Percentiles rank a stretch among this genome's conserved stretches.
Conservation (phyloP, 2,113 vertebrate species). For the Aegypius monachus region DNA sequence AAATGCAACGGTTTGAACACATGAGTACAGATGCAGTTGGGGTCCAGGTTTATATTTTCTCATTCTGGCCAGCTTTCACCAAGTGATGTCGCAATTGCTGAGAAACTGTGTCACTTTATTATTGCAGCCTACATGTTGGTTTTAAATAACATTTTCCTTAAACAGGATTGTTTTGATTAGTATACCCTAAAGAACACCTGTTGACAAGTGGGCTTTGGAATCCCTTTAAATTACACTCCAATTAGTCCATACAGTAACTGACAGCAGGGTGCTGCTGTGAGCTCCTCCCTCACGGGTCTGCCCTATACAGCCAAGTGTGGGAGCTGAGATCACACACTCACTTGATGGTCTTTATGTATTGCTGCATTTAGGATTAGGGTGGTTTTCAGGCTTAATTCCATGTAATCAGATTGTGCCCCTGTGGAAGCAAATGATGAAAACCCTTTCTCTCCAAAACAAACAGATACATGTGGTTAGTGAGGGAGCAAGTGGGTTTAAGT, state of each 20-base stretch:
- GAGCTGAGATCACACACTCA: not conserved
- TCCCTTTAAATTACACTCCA: not conserved
- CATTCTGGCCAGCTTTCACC: not conserved
- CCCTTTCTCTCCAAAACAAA: not conserved
- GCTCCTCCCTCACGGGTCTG: not conserved
- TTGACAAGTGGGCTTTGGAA: not conserved
- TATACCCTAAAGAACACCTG: slow-evolving; percentile 19
- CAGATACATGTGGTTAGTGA: not conserved
- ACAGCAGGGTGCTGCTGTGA: not conserved
- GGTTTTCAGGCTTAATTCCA: not conserved
- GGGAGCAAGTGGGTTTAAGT: not conserved
- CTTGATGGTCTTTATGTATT: not conserved
- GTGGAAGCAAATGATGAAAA: not conserved
- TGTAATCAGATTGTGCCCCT: not conserved
- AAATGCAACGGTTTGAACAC: slow-evolving; percentile 34
- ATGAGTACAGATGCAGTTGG: slow-evolving; percentile 13
- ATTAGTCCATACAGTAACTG: not conserved
- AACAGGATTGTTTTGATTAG: slow-evolving; percentile 37
- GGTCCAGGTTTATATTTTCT: slow-evolving; percentile 25
- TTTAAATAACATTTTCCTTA: slow-evolving; percentile 56
- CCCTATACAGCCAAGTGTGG: not conserved
- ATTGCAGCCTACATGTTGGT: slow-evolving; percentile 22
- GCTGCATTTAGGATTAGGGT: not conserved
- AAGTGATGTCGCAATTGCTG: not conserved
- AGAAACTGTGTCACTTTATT: slow-evolving; percentile 35